Percentiles rank a stretch among this genome's conserved stretches.
Conservation (phyloP, 1,140 invertebrate species). For the Bombus consobrinus region DNA sequence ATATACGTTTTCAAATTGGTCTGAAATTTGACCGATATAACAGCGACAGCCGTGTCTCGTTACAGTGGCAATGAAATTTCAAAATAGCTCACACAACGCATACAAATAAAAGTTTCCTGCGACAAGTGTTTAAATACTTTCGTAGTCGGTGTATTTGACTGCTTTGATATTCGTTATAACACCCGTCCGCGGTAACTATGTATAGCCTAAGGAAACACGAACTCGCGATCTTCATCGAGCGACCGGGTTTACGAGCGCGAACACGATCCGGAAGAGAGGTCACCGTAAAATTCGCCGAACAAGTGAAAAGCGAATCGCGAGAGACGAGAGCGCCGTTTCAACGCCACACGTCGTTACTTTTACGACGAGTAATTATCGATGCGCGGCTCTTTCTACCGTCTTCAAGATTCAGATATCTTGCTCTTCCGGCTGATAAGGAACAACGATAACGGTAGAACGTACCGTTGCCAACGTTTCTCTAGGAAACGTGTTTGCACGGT, state of each 20-base stretch:
- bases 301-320: background rate
- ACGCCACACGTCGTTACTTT: conserved; percentile 59
- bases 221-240: conserved; percentile 3
- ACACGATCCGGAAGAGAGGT: conserved; percentile 33
- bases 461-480: conserved; percentile 7
- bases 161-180: too few species aligned
- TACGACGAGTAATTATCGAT: conserved; percentile 77
- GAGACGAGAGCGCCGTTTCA: conserved; percentile 7
- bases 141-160: too few species aligned
- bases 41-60: too few species aligned
- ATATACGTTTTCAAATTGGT: too few species aligned
- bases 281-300: conserved; percentile 30
- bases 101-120: too few species aligned
- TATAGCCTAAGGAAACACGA: too few species aligned
- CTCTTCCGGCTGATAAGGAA: conserved; percentile 66
- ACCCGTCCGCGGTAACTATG: too few species aligned
- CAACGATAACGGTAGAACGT: conserved; percentile 38
- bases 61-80: too few species aligned
- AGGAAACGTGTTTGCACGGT: background rate
- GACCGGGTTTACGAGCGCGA: conserved; percentile 47
- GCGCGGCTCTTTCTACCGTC: conserved; percentile 56
- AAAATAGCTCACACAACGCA: too few species aligned
- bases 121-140: too few species aligned
- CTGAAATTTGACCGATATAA: too few species aligned
- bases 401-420: conserved; percentile 62